These are phyloP conservation scores for Lophura swinhoii DNA, from an alignment of 2,797 vertebrate genomes.

Conservation along the genomic window DNA sequence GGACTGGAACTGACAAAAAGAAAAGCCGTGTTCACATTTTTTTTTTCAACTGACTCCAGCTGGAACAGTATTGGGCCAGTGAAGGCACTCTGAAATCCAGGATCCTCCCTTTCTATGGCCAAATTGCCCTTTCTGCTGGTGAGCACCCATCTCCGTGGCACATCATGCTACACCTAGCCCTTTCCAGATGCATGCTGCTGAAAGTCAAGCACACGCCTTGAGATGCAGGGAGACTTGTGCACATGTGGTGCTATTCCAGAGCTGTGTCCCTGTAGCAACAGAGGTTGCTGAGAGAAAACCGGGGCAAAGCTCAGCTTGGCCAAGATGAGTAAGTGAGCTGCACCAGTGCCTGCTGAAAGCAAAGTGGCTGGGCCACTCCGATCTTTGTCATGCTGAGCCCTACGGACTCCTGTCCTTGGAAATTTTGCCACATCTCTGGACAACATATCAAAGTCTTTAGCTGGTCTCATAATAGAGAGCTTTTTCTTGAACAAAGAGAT, in stretches of 20 bases:
- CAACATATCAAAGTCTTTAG: not conserved
- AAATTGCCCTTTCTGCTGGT: not conserved
- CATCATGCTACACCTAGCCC: not conserved
- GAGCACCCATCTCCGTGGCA: not conserved
- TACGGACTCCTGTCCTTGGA: not conserved
- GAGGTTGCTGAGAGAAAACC: not conserved
- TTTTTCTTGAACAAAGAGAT: not conserved
- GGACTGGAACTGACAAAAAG: not conserved
- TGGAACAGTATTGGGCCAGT: not conserved
- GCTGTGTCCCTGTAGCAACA: not conserved
- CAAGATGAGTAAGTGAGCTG: not conserved
- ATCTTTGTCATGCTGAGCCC: not conserved
- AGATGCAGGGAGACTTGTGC: not conserved
- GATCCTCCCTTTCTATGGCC: not conserved
- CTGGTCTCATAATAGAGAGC: not conserved
- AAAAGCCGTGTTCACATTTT: not conserved
- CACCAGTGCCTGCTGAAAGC: accelerated
- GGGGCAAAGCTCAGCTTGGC: not conserved
- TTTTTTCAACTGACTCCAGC: not conserved
- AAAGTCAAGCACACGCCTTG: not conserved
- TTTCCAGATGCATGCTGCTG: accelerated
- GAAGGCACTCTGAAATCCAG: not conserved
- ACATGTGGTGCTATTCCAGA: accelerated
- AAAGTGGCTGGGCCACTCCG: not conserved
- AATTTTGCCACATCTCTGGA: not conserved